Conservation (phyloP, 2,797 vertebrate genomes). For the Orientallactaga sibirica region DNA sequence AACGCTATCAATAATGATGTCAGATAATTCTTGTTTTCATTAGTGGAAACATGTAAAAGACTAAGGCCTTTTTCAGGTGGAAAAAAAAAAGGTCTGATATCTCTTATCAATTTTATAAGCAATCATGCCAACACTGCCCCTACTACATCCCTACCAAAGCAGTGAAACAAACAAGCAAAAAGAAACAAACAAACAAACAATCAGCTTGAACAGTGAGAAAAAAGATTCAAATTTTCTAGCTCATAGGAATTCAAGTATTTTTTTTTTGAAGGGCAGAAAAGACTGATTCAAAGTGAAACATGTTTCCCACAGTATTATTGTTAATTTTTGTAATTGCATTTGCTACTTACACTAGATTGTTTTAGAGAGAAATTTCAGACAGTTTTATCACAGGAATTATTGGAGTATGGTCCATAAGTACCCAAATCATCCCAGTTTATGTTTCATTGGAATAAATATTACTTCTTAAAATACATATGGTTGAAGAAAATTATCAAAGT, state of each 20-base stretch:
- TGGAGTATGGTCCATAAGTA: no score
- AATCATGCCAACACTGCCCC: background rate
- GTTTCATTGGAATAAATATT: slow-evolving; percentile 49
- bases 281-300: slow-evolving; percentile 53
- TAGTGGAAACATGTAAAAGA: slow-evolving; percentile 26
- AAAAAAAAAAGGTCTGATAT: slow-evolving; percentile 47
- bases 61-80: background rate
- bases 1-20: slow-evolving; percentile 18
- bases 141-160: slow-evolving; percentile 5
- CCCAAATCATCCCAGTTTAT: no score
- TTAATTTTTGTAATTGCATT: background rate
- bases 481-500: slow-evolving; percentile 28
- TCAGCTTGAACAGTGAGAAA: slow-evolving; percentile 3
- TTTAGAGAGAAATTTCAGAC: no score
- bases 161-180: no score
- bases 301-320: background rate
- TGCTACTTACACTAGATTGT: background rate
- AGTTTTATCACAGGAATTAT: no score
- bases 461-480: slow-evolving; percentile 35
- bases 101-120: slow-evolving; percentile 39
- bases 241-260: background rate
- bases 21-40: slow-evolving; percentile 46
- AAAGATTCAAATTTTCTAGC: slow-evolving; percentile 13
- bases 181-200: background rate
- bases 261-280: background rate